Evolutionary conservation across 2,797 vertebrate species (phyloP), one percentile per base, ranked within the genome.

Genomic region (Lacerta viridis): DNA sequence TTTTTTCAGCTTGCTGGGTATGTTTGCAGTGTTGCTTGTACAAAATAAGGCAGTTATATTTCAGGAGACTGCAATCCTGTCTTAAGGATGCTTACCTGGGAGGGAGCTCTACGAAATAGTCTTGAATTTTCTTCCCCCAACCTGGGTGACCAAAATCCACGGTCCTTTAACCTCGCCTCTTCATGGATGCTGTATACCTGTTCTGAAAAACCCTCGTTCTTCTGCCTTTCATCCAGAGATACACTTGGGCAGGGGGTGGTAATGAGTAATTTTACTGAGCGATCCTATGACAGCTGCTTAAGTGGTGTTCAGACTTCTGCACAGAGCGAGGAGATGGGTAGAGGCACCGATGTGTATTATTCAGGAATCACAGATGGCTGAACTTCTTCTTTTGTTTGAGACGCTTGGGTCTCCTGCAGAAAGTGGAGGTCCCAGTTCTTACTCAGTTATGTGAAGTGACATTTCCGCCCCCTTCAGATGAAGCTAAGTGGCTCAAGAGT

Each of bases 361-460:
- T 94, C 33, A 94, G 89, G 4, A 2, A 88, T 87, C 88, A 1
- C 94, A 95, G 94, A 93, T 94, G 92, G 93, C 90, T 89, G 0
- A 92, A 92, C 91, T 92, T 92, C 85, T 92, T 86, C 85, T 92
- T 84, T 91, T 66, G 36, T 92, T 80, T 1, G 71, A 90, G 85
- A 66, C 0, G 17, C 86, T 91, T 61, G 29, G 90, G 89, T n/a
- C 25, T 80, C 82, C 13, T 0, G 0, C 27, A 84, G 80, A 46
- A 84, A 1, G 84, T 46, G 2, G 27, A 55, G 75, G 83, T 79
- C 75, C 83, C 0, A n/a, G 27, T 72, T 27, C 5, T 11, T 55
- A 50, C 0, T 4, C 36, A 85, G 93, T 59, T 88, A 93, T 94
- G 86, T n/a, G 0, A 93, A 90, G 86, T 93, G 92, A 95, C 92